A percentile compares a stretch with the other conserved stretches of the same genome.
These are phyloP conservation scores for Caloenas nicobarica DNA, from an alignment of 2,113 vertebrate species.

Conservation along the genomic window DNA sequence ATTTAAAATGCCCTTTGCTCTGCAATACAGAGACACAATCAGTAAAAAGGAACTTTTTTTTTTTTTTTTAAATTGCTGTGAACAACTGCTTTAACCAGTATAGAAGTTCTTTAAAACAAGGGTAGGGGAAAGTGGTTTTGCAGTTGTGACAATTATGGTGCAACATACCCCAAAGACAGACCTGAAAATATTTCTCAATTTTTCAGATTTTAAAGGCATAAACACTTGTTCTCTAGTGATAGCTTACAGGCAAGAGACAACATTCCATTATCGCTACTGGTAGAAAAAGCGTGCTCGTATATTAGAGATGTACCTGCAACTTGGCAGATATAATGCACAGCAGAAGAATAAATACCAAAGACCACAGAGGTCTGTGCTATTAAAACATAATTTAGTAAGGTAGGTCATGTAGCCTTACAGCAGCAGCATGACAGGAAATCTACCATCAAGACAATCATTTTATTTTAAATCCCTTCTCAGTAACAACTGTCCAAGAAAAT, in stretches of 20 bases:
- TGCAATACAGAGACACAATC: not conserved
- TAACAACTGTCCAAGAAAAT: conserved; percentile 8
- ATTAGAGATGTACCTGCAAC: not conserved
- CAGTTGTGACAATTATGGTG: not conserved
- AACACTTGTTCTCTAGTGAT: not conserved
- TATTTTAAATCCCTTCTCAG: not conserved
- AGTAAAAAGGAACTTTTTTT: not conserved
- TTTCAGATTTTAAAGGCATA: not conserved
- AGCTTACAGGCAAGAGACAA: not conserved
- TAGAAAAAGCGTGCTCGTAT: not conserved
- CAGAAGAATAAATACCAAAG: conserved; percentile 32
- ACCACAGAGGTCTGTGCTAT: conserved; percentile 5
- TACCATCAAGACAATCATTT: conserved; percentile 25
- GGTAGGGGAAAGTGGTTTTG: not conserved
- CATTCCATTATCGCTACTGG: not conserved
- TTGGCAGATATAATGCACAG: conserved; percentile 10
- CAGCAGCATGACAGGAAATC: not conserved
- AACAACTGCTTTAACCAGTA: not conserved
- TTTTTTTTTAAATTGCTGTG: not conserved
- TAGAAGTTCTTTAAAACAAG: not conserved
- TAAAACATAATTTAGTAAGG: conserved; percentile 28
- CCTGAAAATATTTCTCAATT: not conserved
- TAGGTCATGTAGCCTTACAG: not conserved
- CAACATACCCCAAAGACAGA: not conserved
- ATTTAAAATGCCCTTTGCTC: conserved; percentile 27